Base-by-base conservation (phyloP, 2,888 invertebrate genomes). In the Hylaea fasciaria region DNA sequence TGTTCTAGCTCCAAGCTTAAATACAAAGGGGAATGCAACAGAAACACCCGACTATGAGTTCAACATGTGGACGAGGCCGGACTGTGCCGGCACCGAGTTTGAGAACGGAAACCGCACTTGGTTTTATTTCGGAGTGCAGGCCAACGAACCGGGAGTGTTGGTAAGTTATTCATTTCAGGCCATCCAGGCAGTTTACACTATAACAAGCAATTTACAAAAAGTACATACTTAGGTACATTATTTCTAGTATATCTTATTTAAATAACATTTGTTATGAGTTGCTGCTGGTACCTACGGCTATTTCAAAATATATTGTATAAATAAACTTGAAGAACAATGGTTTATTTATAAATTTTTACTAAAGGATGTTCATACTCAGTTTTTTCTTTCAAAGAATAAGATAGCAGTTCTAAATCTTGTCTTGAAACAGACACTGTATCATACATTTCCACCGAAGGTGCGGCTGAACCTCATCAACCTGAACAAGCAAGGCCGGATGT, bases 21-120 rank as follows among this genome's bases (percentile, higher is more conserved):
- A 90, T 68, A 61, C 78, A 7, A 91, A 90, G 75, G 82, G 86
- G 9, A 90, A 83, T 75, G 54, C 69, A 48, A 50, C 87, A 13
- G 95, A 95, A 70, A 83, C 89, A 44, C 94, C 94, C 2, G 96
- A 96, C 78, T 95, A 94, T 86, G 97, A 97, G 86, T 97, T 97
- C 81, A 97, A 97, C 83, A 86, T 98, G 49, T 98, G 98, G 98
- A 98, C 97, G 0, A 94, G 95, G 74, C 97, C 97, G 0, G 98
- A 98, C 85, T 97, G 97, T 88, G 95, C 94, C 44, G 97, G 96
- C 22, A 97, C 97, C 0, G 95, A 95, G 74, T 97, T 94, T 93
- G 96, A 97, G 85, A 98, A 97, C 93, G 96, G 95, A 51, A 97
- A 97, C 83, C 93, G 97, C 66, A 97, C 98, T 0, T 98, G 98